Conservation (phyloP, 1,140 invertebrate genomes). For the Drosophila ogumai region DNA sequence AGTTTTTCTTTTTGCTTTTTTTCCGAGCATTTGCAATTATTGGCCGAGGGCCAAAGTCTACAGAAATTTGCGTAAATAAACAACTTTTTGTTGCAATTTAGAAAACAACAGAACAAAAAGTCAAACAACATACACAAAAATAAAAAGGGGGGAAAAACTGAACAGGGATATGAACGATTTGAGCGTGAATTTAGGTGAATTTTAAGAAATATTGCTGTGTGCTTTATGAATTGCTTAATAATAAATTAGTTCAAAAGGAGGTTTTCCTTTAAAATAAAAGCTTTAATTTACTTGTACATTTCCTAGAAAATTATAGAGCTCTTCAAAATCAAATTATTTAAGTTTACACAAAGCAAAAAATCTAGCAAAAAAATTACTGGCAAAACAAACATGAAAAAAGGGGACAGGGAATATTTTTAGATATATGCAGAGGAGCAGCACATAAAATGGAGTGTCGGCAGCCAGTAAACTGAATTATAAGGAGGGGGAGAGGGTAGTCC, state of each 20-base stretch:
- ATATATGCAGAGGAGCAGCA: conserved; percentile 5
- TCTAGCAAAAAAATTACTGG: neutral
- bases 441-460: conserved; percentile 14
- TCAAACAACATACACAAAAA: conserved; percentile 25
- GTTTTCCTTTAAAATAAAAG: too few species aligned
- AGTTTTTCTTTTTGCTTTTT: conserved; percentile 18
- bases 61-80: conserved; percentile 81
- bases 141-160: neutral
- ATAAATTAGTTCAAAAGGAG: neutral
- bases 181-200: neutral
- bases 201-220: neutral
- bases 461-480: neutral
- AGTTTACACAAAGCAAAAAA: conserved; percentile 13
- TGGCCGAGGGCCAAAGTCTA: conserved; percentile 73
- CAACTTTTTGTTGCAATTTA: conserved; percentile 77
- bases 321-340: neutral
- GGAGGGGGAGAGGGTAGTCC: neutral
- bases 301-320: neutral
- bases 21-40: conserved; percentile 56
- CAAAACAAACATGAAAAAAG: conserved; percentile 11
- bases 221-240: neutral
- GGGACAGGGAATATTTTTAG: conserved; percentile 43
- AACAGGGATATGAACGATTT: conserved; percentile 2
- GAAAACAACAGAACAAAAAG: conserved; percentile 39
- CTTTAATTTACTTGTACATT: neutral